phyloP scores from a whole-genome alignment of 2,888 invertebrate species.

The Metacarcinus magister region DNA sequence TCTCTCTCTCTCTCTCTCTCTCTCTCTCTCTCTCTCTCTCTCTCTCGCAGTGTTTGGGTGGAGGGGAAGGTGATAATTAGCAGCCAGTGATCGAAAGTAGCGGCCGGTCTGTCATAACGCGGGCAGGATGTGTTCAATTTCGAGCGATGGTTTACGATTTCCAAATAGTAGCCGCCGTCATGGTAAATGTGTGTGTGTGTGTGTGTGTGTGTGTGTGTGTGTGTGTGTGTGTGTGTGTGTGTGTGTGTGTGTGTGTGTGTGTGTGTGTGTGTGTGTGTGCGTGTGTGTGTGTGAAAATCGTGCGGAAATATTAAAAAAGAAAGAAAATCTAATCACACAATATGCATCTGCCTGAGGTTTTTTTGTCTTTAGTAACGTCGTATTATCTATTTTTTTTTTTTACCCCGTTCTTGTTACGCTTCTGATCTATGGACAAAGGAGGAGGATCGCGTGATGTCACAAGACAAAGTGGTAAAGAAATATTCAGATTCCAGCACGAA shows the following conservation, averaged over 20 bases:
- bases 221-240: slow-evolving; percentile 56
- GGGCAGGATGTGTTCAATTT: background rate
- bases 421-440: background rate
- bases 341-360: background rate
- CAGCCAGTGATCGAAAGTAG: background rate
- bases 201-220: slow-evolving; percentile 56
- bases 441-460: background rate
- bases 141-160: background rate
- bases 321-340: background rate
- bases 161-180: background rate
- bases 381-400: background rate
- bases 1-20: slow-evolving; percentile 48
- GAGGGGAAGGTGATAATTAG: background rate
- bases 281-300: slow-evolving; percentile 33
- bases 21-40: background rate
- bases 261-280: slow-evolving; percentile 52
- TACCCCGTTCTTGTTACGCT: slow-evolving; percentile 9
- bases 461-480: background rate
- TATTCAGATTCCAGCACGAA: background rate
- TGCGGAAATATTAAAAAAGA: background rate
- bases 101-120: background rate
- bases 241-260: slow-evolving; percentile 57
- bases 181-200: slow-evolving; percentile 44
- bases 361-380: background rate
- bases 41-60: background rate